Evolutionary conservation across 92 coral and sea anemone genomes (phyloP).

Genomic region (Paragorgia papillata): DNA sequence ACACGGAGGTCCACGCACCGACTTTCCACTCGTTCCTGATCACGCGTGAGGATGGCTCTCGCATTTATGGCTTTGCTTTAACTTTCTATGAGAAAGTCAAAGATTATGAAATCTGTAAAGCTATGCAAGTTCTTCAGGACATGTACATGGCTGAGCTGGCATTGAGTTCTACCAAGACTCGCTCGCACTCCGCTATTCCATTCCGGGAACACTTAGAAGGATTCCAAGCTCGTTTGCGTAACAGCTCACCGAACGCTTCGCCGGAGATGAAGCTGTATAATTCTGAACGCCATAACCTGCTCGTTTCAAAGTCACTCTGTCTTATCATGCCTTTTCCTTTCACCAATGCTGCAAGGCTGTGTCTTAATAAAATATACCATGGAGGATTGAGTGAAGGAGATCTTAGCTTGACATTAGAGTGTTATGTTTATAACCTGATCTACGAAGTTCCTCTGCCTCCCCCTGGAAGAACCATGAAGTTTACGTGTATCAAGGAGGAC

Average conservation of each 20-base stretch:
- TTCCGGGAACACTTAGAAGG: neutral
- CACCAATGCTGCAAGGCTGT: slow-evolving; percentile 73
- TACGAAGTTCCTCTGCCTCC: slow-evolving; percentile 97
- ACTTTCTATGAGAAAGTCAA: slow-evolving; percentile 82
- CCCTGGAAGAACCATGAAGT: slow-evolving; percentile 93
- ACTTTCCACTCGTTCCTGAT: slow-evolving; percentile 84
- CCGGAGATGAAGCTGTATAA: slow-evolving; percentile 62
- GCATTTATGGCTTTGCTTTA: slow-evolving; percentile 85
- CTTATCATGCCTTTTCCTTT: slow-evolving; percentile 89
- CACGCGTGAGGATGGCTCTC: slow-evolving; percentile 95
- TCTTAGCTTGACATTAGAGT: slow-evolving; percentile 73
- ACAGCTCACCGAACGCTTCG: slow-evolving; percentile 46
- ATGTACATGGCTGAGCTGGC: slow-evolving; percentile 93
- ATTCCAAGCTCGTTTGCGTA: neutral
- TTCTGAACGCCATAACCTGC: slow-evolving; percentile 63
- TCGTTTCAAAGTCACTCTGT: slow-evolving; percentile 83
- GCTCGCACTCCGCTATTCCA: slow-evolving; percentile 66
- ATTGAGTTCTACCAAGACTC: slow-evolving; percentile 63
- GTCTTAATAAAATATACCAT: slow-evolving; percentile 67
- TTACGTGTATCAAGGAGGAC: slow-evolving; percentile 63
- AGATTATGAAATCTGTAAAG: slow-evolving; percentile 75
- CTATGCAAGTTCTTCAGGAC: slow-evolving; percentile 87
- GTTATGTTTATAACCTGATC: slow-evolving; percentile 84
- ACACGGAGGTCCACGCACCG: slow-evolving; percentile 75
- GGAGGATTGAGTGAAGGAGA: slow-evolving; percentile 65